Evolutionary conservation across 2,888 invertebrate species (phyloP), one percentile per base, ranked within the genome.

Genomic region (Pterobdella sp.): DNA sequence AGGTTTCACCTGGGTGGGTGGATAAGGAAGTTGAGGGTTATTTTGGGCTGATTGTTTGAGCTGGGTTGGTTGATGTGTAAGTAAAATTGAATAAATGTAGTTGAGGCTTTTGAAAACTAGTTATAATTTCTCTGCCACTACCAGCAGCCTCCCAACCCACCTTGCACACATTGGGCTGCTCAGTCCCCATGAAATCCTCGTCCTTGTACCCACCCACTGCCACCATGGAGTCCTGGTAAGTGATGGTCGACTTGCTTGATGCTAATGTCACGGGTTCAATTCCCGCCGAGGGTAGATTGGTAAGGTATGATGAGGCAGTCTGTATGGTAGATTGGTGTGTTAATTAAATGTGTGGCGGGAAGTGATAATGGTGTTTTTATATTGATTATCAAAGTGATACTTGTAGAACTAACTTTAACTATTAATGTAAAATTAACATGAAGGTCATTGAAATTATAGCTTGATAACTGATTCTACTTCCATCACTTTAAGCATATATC

Each of bases 121-220:
- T 49, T 49, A 49, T 18, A 49, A 14, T 49, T 49, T 49, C n/a
- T 14, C n/a, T 49, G n/a, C 52, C 52, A 49, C 52, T 18, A 49
- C n/a, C n/a, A n/a, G n/a, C n/a, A n/a, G n/a, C n/a, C n/a, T n/a
- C n/a, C n/a, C n/a, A n/a, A 56, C 70, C 42, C 31, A 82, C 91
- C 87, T 89, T 82, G 78, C 84, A 83, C 26, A 84, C 82, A 76
- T 84, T 84, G 72, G 79, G 80, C 69, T 81, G 81, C 74, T 82
- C 82, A 18, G 36, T 73, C 26, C 71, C 26, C 66, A 35, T 42
- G 60, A 60, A 29, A 64, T 70, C 56, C 26, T 36, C 56, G 64
- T 74, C 71, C 49, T 74, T 74, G 69, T 37, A 68, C 60, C 34
- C 26, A 29, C 34, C n/a, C 22, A 32, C 71, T 18, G 60, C 34